Base-by-base conservation (phyloP, 2,888 invertebrate species). In the Caradrina kadenii region DNA sequence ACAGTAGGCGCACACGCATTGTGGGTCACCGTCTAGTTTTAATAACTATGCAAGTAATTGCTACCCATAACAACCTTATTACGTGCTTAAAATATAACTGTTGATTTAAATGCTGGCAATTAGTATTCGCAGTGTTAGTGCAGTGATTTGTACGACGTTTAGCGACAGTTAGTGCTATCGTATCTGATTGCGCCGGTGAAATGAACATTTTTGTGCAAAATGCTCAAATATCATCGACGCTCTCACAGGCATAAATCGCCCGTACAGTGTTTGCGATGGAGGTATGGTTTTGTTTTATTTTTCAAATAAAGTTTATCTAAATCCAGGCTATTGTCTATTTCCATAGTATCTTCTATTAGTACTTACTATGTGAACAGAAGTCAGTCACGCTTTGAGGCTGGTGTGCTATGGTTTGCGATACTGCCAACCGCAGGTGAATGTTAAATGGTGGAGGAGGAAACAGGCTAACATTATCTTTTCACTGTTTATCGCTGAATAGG, bases 191-290 rank as follows among this genome's bases (percentile, higher is more conserved):
- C 71, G 81, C 81, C 89, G 93, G 90, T 93, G 95, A 95, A 94
- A 95, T 95, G 95, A 92, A 88, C 94, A 93, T 95, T 95, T 95
- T 95, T 87, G 80, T 88, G 86, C 91, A 95, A 95, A 95, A 96
- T 96, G 96, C 96, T 96, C 93, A 96, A 94, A 91, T 95, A 95
- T 95, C 96, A 96, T 91, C 95, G 96, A 82, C 94, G 96, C 77
- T 95, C 95, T 62, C 96, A 95, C 88, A 94, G 95, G 82, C 93
- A 96, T 89, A 96, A 96, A 83, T 95, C 95, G 54, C 95, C 96
- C 19, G 96, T 96, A 79, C 94, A 93, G 86, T 96, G 96, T 84
- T 91, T 96, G 83, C 89, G 93, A 94, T 96, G 96, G 96, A 96
- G 96, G 96, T 96, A 90, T 73, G 91, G 11, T 19, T 52, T 53